phyloP scores from a whole-genome alignment of 2,888 invertebrate genomes.

The Acrobasis suavella region DNA sequence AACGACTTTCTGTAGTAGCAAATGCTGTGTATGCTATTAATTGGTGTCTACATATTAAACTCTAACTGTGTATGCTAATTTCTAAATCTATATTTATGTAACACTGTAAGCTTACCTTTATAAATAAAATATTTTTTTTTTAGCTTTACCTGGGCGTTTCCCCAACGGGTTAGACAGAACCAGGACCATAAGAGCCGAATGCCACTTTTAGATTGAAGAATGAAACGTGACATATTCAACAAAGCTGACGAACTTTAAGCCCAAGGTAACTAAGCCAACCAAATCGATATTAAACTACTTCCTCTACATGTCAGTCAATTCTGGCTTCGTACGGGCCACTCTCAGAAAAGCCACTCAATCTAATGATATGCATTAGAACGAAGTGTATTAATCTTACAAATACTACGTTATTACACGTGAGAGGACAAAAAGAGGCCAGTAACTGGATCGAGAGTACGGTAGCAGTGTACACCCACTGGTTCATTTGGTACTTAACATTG shows the following conservation, averaged over 20 bases:
- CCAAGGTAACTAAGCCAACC: not conserved
- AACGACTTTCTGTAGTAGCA: too few species aligned
- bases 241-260: not conserved
- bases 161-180: too few species aligned
- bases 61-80: too few species aligned
- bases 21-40: too few species aligned
- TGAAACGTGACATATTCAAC: too few species aligned
- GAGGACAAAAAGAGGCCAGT: conserved; percentile 69
- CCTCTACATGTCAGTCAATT: conserved; percentile 22
- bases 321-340: conserved; percentile 29
- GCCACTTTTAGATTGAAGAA: too few species aligned
- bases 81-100: too few species aligned
- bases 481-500: conserved; percentile 25
- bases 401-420: conserved; percentile 64
- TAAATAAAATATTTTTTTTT: too few species aligned
- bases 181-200: too few species aligned
- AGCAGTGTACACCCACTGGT: conserved; percentile 47
- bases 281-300: conserved; percentile 4
- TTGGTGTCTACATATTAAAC: too few species aligned
- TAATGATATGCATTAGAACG: conserved; percentile 77
- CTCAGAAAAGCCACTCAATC: conserved; percentile 62
- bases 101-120: too few species aligned
- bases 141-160: too few species aligned
- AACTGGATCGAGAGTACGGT: conserved; percentile 71
- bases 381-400: conserved; percentile 70